Evolutionary conservation across 2,113 vertebrate genomes (phyloP).

Genomic region (Callithrix jacchus): DNA sequence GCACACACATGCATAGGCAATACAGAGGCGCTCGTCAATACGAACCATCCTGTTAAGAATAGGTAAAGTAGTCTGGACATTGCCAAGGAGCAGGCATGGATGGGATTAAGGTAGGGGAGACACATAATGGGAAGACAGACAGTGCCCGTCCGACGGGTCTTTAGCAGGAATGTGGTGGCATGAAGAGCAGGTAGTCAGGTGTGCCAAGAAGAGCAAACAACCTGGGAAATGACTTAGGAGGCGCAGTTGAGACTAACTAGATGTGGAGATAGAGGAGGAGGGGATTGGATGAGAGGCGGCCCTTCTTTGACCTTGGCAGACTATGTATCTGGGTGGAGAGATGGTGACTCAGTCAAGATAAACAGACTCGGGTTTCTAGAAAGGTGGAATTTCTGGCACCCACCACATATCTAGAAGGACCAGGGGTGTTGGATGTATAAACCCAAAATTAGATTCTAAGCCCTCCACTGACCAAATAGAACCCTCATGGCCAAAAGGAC

Average conservation of each 20-base stretch:
- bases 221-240: no score
- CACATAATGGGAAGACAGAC: accelerated
- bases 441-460: no score
- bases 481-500: no score
- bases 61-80: background rate
- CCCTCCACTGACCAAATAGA: no score
- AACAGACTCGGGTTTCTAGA: accelerated
- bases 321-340: background rate
- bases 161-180: accelerated
- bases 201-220: background rate
- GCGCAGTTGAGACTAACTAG: background rate
- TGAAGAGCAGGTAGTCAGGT: background rate
- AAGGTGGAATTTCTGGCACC: background rate
- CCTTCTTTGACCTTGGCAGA: background rate
- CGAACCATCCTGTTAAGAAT: background rate
- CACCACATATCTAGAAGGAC: accelerated
- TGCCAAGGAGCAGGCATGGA: no score
- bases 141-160: accelerated
- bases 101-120: accelerated
- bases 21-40: accelerated
- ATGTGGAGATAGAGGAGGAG: background rate
- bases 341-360: background rate
- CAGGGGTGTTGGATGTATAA: background rate
- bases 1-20: background rate
- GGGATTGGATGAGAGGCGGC: no score